phyloP scores from a whole-genome alignment of 53 echinoderm and acorn worm species.

The Mesocentrotus franciscanus region DNA sequence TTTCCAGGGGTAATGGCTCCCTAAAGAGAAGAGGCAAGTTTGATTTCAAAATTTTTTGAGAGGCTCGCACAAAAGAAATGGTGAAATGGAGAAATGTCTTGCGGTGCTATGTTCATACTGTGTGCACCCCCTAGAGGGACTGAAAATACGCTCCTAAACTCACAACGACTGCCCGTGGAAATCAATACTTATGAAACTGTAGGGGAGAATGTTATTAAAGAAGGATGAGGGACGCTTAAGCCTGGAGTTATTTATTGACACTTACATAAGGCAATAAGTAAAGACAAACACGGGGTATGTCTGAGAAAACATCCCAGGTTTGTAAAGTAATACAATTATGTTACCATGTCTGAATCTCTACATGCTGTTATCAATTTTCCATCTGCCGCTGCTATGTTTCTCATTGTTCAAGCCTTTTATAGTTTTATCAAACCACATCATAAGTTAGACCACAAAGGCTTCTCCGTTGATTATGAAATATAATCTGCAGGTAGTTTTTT shows the following conservation, averaged over 20 bases:
- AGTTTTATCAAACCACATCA: not conserved
- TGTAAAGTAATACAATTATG: constrained; percentile 48
- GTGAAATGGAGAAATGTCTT: constrained; percentile 7
- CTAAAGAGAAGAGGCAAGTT: constrained; percentile 17
- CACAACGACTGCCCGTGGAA: constrained; percentile 28
- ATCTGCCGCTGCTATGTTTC: not conserved
- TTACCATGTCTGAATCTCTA: not conserved
- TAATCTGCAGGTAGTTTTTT: constrained; percentile 26
- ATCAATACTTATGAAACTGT: constrained; percentile 55
- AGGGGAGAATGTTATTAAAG: constrained; percentile 42
- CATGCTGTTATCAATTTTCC: constrained; percentile 37
- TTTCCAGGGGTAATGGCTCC: constrained; percentile 37
- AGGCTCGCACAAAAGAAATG: not conserved
- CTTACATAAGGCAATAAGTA: constrained; percentile 17
- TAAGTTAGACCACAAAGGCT: constrained; percentile 21
- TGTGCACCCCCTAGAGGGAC: not conserved
- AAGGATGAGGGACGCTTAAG: not conserved
- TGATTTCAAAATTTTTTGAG: not conserved
- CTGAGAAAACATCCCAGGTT: constrained; percentile 37
- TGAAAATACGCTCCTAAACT: not conserved
- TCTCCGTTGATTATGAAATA: not conserved
- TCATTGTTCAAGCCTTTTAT: constrained; percentile 20
- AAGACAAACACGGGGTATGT: constrained; percentile 35
- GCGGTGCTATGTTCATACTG: constrained; percentile 10
- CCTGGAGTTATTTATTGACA: constrained; percentile 55